Conservation (phyloP, 2,113 vertebrate genomes). For the Platanista minor region DNA sequence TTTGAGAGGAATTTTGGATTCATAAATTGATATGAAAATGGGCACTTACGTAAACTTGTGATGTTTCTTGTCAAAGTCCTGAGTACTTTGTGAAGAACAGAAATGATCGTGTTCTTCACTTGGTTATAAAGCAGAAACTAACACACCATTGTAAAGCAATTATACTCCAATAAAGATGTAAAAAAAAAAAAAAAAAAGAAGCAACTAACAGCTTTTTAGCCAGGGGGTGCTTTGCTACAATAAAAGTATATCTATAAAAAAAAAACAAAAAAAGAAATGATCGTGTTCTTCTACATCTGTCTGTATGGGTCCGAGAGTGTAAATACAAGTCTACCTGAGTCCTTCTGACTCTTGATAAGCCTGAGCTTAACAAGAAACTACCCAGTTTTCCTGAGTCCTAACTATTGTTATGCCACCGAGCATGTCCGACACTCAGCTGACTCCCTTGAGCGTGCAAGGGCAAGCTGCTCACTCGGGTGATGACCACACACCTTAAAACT, state of each 20-base stretch:
- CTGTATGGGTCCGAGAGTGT: neutral
- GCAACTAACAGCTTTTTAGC: no score
- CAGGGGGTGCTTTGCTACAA: no score
- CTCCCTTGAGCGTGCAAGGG: neutral
- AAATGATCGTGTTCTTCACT: neutral
- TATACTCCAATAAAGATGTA: no score
- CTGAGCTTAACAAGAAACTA: neutral
- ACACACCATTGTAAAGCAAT: no score
- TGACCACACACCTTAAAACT: neutral
- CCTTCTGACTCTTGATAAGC: neutral
- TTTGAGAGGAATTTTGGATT: neutral
- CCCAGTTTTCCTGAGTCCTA: neutral
- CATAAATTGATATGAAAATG: neutral
- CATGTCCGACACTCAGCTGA: neutral
- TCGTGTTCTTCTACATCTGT: neutral
- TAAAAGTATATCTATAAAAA: no score
- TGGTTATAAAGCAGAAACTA: no score
- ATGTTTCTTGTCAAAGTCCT: neutral
- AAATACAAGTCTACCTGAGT: neutral
- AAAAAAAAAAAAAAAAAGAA: no score
- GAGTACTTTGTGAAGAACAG: neutral
- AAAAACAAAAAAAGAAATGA: no score
- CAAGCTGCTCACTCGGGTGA: neutral
- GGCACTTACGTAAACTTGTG: neutral
- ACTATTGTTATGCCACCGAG: neutral